Evolutionary conservation across 2,888 invertebrate genomes (phyloP).

Genomic region (Horisme vitalbata): DNA sequence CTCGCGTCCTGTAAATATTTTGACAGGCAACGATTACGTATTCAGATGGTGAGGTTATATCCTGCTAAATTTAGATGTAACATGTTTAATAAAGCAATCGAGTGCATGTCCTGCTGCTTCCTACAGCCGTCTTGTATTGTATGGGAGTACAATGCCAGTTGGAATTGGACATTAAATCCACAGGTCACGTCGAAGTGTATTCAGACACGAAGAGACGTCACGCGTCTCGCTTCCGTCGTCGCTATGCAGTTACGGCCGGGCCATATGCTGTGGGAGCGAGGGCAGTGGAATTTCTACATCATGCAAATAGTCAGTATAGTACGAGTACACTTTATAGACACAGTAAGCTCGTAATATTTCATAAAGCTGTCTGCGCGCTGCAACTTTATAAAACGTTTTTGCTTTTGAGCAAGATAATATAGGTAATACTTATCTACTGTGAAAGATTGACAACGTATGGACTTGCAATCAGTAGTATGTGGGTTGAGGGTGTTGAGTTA

Average conservation of each 20-base stretch:
- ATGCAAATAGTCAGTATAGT: conserved; percentile 27
- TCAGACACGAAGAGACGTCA: conserved; percentile 62
- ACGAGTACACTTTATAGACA: no score
- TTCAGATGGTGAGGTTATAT: conserved; percentile 38
- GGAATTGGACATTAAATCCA: conserved; percentile 50
- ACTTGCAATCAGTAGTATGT: conserved; percentile 9
- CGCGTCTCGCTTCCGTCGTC: conserved; percentile 73
- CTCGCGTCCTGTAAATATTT: conserved; percentile 40
- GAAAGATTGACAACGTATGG: background rate
- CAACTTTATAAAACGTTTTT: no score
- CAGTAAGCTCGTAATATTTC: conserved; percentile 6
- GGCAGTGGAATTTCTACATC: conserved; percentile 29
- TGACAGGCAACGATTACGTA: conserved; percentile 41
- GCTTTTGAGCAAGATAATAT: background rate
- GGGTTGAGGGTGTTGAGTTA: background rate
- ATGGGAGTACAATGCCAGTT: conserved; percentile 40
- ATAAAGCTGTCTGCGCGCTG: background rate
- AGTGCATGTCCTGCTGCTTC: conserved; percentile 34
- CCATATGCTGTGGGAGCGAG: conserved; percentile 45
- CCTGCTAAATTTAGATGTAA: conserved; percentile 40
- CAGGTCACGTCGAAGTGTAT: conserved; percentile 66
- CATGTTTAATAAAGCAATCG: conserved; percentile 31
- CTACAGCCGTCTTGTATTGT: conserved; percentile 39
- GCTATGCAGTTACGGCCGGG: conserved; percentile 56
- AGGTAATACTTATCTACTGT: no score